Percentiles rank a stretch among this genome's conserved stretches.
phyloP scores from a whole-genome alignment of 2,888 invertebrate genomes.

The Epistrophe grossulariae region DNA sequence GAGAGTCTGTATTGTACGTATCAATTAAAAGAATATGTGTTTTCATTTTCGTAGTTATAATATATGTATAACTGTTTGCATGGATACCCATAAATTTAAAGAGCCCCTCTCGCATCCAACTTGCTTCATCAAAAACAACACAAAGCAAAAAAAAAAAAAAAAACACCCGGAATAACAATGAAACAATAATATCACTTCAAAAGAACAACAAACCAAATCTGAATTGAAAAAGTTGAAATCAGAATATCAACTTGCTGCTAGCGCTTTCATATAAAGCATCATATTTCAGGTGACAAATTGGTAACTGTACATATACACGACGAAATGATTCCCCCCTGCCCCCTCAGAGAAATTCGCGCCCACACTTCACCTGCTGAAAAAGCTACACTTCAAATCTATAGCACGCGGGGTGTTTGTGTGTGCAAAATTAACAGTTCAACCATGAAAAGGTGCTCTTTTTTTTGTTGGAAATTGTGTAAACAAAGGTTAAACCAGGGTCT shows the following conservation, averaged over 20 bases:
- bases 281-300: constrained; percentile 49
- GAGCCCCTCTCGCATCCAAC: neutral
- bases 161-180: constrained; percentile 18
- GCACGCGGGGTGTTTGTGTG: constrained; percentile 44
- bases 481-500: constrained; percentile 36
- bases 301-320: constrained; percentile 6
- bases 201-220: constrained; percentile 42
- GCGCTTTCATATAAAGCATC: constrained; percentile 17
- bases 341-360: neutral
- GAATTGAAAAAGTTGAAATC: constrained; percentile 60
- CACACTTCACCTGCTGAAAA: constrained; percentile 7
- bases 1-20: too few relatives aligned
- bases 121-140: neutral
- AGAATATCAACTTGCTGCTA: constrained; percentile 31
- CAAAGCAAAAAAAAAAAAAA: neutral
- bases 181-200: constrained; percentile 34
- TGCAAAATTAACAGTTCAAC: constrained; percentile 52
- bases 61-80: neutral
- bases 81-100: neutral
- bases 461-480: constrained; percentile 32
- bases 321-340: constrained; percentile 1
- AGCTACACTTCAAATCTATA: constrained; percentile 15
- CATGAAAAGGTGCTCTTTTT: constrained; percentile 36
- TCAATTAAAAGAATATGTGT: too few relatives aligned
- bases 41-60: too few relatives aligned